Conservation (phyloP, 2,113 vertebrate species). For the Puma concolor region DNA sequence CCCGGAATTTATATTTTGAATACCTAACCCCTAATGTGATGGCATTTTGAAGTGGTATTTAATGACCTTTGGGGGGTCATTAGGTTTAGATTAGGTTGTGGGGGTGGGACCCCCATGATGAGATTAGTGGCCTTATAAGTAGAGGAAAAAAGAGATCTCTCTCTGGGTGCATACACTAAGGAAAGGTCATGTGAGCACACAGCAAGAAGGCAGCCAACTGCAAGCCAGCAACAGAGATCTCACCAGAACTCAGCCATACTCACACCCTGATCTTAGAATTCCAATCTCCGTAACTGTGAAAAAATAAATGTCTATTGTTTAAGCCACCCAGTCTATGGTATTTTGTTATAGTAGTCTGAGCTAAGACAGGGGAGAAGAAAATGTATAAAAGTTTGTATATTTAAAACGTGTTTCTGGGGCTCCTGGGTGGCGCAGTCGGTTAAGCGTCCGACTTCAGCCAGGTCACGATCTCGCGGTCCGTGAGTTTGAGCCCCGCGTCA, state of each 20-base stretch:
- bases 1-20: background rate
- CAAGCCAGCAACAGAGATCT: background rate
- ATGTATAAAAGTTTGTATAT: background rate
- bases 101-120: background rate
- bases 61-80: background rate
- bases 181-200: background rate
- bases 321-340: background rate
- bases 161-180: background rate
- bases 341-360: background rate
- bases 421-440: no score
- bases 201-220: background rate
- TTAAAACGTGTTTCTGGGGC: background rate
- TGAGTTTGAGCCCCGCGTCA: no score
- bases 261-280: background rate
- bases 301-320: background rate
- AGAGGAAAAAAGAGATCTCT: background rate
- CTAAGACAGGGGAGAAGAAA: background rate
- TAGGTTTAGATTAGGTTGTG: background rate
- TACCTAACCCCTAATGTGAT: background rate
- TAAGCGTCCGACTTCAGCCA: no score
- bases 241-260: background rate
- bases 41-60: background rate
- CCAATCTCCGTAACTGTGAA: background rate
- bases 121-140: background rate
- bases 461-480: no score